These are phyloP conservation scores for Oppia nitens DNA, from an alignment of 1,140 invertebrate genomes.

Conservation along the genomic window DNA sequence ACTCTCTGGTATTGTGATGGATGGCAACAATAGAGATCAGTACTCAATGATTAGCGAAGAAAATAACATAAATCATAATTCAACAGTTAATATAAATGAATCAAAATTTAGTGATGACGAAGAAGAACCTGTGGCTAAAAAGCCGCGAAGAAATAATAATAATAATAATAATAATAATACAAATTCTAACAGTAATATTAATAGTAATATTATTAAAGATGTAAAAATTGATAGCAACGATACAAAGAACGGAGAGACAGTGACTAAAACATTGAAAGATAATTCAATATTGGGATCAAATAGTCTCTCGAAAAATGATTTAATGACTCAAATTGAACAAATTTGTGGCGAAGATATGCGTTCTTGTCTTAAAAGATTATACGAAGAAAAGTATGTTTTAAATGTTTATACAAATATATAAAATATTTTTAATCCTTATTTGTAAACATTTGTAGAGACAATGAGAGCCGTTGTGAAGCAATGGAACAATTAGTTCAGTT, in stretches of 20 bases:
- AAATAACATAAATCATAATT: not conserved
- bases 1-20: not conserved
- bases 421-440: too few relatives aligned
- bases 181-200: constrained; percentile 9
- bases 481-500: constrained; percentile 50
- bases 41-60: not conserved
- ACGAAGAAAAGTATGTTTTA: constrained; percentile 7
- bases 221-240: not conserved
- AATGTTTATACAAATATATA: not conserved
- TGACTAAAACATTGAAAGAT: not conserved
- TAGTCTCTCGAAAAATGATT: not conserved
- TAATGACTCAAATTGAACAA: constrained; percentile 5
- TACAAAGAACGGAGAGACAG: not conserved
- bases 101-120: constrained; percentile 13
- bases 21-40: not conserved
- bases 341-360: not conserved
- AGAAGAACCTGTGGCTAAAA: not conserved
- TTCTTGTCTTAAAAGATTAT: not conserved
- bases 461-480: constrained; percentile 44
- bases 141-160: not conserved
- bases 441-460: constrained; percentile 31
- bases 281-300: not conserved
- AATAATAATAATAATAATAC: not conserved
- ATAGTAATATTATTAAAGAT: not conserved
- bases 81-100: not conserved